phyloP scores from a whole-genome alignment of 2,113 vertebrate genomes.

The Neogobius melanostomus region DNA sequence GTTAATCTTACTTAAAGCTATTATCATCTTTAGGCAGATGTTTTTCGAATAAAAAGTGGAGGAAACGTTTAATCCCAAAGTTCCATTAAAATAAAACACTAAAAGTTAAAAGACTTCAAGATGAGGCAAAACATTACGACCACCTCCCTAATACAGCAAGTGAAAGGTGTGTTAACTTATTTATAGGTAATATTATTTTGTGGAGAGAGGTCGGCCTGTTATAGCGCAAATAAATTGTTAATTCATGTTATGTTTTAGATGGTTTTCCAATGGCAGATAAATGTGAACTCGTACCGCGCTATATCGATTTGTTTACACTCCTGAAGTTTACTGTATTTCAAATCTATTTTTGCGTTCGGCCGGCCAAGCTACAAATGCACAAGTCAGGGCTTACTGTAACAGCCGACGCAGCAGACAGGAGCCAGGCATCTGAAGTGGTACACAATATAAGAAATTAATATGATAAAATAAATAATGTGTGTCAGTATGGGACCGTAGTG shows the following conservation, averaged over 20 bases:
- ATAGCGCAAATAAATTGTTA: background rate
- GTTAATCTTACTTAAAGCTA: slow-evolving; percentile 33
- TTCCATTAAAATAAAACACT: background rate
- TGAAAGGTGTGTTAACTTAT: too few relatives aligned
- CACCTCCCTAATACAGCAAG: too few relatives aligned
- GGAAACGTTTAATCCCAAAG: background rate
- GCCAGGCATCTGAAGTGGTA: slow-evolving; percentile 34
- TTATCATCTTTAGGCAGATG: slow-evolving; percentile 14
- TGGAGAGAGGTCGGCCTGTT: background rate
- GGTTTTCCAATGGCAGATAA: slow-evolving; percentile 5
- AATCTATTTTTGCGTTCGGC: slow-evolving; percentile 28
- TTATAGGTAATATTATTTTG: too few relatives aligned
- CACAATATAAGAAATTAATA: slow-evolving; percentile 58
- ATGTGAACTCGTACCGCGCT: background rate
- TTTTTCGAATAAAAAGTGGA: slow-evolving; percentile 18
- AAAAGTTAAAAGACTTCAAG: too few relatives aligned
- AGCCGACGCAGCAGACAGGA: slow-evolving; percentile 54
- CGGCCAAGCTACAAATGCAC: slow-evolving; percentile 40
- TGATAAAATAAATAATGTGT: slow-evolving; percentile 52
- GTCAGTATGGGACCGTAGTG: slow-evolving; percentile 28
- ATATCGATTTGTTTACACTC: slow-evolving; percentile 34
- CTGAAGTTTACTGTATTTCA: slow-evolving; percentile 30
- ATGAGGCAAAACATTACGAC: too few relatives aligned
- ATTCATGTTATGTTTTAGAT: background rate
- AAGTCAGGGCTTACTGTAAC: slow-evolving; percentile 48